These are phyloP conservation scores for Latheticus oryzae DNA, from an alignment of 2,888 invertebrate genomes.

Conservation along the genomic window DNA sequence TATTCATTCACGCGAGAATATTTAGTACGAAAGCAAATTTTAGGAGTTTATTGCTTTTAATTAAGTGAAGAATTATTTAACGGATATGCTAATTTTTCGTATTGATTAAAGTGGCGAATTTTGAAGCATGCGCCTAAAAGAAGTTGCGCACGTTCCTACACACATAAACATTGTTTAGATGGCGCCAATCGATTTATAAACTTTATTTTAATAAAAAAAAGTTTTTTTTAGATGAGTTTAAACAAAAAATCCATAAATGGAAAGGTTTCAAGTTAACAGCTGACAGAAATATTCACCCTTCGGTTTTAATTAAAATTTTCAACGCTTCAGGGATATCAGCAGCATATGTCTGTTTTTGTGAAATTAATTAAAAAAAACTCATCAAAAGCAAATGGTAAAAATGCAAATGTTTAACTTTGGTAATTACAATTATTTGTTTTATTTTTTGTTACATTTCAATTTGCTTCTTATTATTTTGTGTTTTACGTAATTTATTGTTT, in stretches of 20 bases:
- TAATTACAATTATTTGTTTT: too few relatives aligned
- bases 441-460: too few relatives aligned
- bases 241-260: too few relatives aligned
- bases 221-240: too few relatives aligned
- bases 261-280: too few relatives aligned
- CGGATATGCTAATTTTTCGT: slow-evolving; percentile 50
- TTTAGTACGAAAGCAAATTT: too few relatives aligned
- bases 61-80: slow-evolving; percentile 23
- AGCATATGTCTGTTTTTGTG: slow-evolving; percentile 23
- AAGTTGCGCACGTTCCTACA: slow-evolving; percentile 48
- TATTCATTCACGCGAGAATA: too few relatives aligned
- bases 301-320: slow-evolving; percentile 11
- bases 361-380: slow-evolving; percentile 28
- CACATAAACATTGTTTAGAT: slow-evolving; percentile 46
- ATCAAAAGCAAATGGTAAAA: background rate
- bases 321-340: background rate
- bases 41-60: slow-evolving; percentile 11
- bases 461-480: background rate
- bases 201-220: slow-evolving; percentile 13
- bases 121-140: slow-evolving; percentile 45
- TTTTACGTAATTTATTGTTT: background rate
- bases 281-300: too few relatives aligned
- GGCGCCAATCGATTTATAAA: slow-evolving; percentile 53
- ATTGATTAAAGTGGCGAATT: slow-evolving; percentile 50
- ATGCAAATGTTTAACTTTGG: background rate